phyloP scores from a whole-genome alignment of 1,140 invertebrate species.

The Parasteatoda tepidariorum region DNA sequence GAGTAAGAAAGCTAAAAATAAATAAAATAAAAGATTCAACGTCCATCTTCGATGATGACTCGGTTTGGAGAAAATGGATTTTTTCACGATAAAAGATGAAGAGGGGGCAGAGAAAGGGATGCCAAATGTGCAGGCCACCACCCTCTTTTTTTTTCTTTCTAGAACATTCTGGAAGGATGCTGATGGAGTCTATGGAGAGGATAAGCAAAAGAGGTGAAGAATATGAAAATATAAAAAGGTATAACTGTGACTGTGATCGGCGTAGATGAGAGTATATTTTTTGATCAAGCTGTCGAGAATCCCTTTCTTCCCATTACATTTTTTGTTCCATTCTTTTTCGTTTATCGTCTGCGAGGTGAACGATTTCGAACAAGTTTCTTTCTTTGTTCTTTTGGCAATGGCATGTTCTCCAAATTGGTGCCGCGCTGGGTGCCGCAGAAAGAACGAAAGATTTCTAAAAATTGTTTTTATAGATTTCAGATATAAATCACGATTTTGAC shows the following conservation, averaged over 20 bases:
- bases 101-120: not conserved
- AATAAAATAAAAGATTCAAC: not conserved
- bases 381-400: no score
- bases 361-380: no score
- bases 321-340: not conserved
- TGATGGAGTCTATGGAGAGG: not conserved
- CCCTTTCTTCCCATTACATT: not conserved
- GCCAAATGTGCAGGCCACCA: not conserved
- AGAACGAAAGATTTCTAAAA: no score
- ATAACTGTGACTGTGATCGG: not conserved
- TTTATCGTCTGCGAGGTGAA: not conserved
- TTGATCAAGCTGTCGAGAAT: not conserved
- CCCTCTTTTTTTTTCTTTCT: not conserved
- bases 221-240: not conserved
- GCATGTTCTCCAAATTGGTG: no score
- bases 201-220: not conserved
- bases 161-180: not conserved
- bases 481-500: no score
- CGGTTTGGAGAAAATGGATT: not conserved
- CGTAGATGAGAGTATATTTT: not conserved
- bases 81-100: not conserved
- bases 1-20: not conserved
- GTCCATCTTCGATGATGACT: not conserved
- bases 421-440: no score
- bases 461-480: no score